Conservation (phyloP, 2,113 vertebrate species). For the Phasianus colchicus region DNA sequence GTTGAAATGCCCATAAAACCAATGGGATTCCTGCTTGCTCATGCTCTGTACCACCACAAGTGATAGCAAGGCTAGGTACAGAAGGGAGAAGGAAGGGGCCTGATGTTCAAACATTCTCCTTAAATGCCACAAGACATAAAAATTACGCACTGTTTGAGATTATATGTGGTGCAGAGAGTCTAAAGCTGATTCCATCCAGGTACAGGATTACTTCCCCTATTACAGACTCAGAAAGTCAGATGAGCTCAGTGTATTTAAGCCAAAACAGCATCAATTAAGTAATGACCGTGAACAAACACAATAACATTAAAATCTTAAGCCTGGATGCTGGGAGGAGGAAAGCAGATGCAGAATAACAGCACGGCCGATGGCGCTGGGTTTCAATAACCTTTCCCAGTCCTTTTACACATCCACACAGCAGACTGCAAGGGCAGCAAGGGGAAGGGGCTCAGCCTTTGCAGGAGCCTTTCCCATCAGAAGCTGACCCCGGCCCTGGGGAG, state of each 20-base stretch:
- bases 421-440: not conserved
- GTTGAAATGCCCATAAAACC: not conserved
- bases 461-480: not conserved
- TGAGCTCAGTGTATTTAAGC: not conserved
- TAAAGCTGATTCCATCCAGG: not conserved
- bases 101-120: not conserved
- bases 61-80: not conserved
- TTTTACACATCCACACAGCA: not conserved
- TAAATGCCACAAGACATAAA: not conserved
- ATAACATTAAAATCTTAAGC: not conserved
- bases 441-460: not conserved
- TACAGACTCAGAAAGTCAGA: not conserved
- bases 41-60: not conserved
- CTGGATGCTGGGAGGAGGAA: not conserved
- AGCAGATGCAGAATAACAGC: not conserved
- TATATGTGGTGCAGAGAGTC: not conserved
- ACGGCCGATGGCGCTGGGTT: fast-evolving
- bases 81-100: not conserved
- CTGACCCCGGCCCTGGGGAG: not conserved
- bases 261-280: not conserved
- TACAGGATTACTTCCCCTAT: not conserved
- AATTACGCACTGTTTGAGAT: not conserved
- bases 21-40: not conserved
- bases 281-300: not conserved
- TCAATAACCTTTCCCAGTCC: not conserved